Base-by-base conservation (phyloP, 1,140 invertebrate genomes). In the Leptinotarsa lineolata region DNA sequence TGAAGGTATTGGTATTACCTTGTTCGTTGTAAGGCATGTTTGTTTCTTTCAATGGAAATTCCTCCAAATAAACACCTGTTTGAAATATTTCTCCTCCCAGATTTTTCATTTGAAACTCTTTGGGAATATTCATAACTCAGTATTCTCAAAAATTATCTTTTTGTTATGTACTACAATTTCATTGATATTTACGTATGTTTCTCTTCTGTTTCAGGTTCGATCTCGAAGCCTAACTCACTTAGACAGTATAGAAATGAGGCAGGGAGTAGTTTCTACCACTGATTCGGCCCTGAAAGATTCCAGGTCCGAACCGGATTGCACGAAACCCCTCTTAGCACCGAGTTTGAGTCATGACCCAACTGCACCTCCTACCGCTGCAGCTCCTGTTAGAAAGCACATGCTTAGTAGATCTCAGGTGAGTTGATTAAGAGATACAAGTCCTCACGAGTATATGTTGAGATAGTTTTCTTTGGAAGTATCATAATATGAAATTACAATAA, bases 191-290 rank as follows among this genome's bases (percentile, higher is more conserved):
- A 39, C 2, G 8, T 39, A 11, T 15, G 13, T 54, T 24, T 22
- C 22, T 72, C 22, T 69, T 71, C 69, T 60, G n/a, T 84, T 86
- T 2, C 81, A 91, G 90, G 88, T 89, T 75, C 89, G 90, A 74
- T 90, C 89, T 30, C 85, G 89, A 75, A 90, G 88, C 81, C 81
- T 90, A 77, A 90, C 89, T 75, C 89, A 90, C 81, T 85, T 91
- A 76, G 89, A 90, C 82, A 86, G 86, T 63, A 81, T 90, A 78
- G 88, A 89, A 79, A 86, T 86, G 84, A 85, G 85, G 68, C 88
- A 89, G 85, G 82, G 88, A 75, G 86, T 88, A 72, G 75, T 78
- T 44, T 75, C 78, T 20, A 72, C 78, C 5, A 69, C 77, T 8
- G 75, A 80, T 18, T 68, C 76, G 39, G 68, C 77, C 13, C 73